A percentile compares a stretch with the other conserved stretches of the same genome.
Conservation (phyloP, 2,888 invertebrate genomes). For the Epirrhoe tristata region DNA sequence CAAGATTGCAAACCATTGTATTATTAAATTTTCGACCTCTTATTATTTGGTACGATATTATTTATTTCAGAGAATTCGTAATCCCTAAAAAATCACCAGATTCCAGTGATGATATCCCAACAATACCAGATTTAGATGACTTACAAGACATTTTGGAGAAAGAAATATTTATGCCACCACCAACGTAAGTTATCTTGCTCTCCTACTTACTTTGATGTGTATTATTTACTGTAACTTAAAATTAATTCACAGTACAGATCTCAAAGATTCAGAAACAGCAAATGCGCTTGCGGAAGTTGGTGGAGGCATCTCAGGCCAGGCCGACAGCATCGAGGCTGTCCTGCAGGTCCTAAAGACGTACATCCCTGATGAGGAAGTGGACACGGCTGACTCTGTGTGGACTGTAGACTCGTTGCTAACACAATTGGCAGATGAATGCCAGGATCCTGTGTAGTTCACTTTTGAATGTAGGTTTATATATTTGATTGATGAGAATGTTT, state of each 20-base stretch:
- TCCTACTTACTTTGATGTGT: not conserved
- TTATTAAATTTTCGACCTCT: not conserved
- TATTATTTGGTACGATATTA: not conserved
- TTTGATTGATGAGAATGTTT: not conserved
- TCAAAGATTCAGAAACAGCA: conserved; percentile 72
- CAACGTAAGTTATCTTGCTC: conserved; percentile 58
- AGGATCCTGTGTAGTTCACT: conserved; percentile 41
- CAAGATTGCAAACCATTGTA: too few relatives aligned
- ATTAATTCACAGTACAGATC: conserved; percentile 54
- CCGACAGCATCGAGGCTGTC: conserved; percentile 72
- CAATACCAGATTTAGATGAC: conserved; percentile 80
- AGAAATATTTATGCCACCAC: conserved; percentile 72
- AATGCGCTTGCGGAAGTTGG: conserved; percentile 73
- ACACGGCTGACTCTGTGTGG: conserved; percentile 76
- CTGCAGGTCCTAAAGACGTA: conserved; percentile 68
- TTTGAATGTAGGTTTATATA: not conserved
- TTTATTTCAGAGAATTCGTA: conserved; percentile 68
- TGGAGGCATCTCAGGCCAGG: conserved; percentile 64
- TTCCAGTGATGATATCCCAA: conserved; percentile 79
- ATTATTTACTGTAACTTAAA: not conserved
- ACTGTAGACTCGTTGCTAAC: conserved; percentile 74
- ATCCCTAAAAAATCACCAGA: conserved; percentile 77
- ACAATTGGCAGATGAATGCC: conserved; percentile 67
- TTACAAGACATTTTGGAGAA: conserved; percentile 78
- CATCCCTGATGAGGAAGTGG: conserved; percentile 69